phyloP scores from a whole-genome alignment of 2,888 invertebrate species.

The Diadegma fenestrale region DNA sequence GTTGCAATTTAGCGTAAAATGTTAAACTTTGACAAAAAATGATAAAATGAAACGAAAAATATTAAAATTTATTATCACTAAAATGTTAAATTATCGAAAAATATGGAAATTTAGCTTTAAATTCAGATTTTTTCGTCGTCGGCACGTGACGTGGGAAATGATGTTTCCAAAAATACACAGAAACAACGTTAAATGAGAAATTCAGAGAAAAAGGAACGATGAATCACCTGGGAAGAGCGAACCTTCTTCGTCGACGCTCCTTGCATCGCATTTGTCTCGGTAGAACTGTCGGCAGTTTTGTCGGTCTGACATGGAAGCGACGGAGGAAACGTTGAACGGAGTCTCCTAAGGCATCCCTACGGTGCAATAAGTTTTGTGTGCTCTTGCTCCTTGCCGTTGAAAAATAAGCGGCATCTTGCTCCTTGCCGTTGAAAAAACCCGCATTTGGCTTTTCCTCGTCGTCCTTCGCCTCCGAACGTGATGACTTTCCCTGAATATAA shows the following conservation, averaged over 20 bases:
- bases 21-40: too few species aligned
- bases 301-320: constrained; percentile 94
- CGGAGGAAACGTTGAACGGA: constrained; percentile 91
- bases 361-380: constrained; percentile 93
- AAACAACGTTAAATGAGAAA: neutral
- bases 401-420: too few species aligned
- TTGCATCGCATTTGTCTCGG: constrained; percentile 69
- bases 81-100: neutral
- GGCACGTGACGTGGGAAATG: constrained; percentile 34
- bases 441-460: too few species aligned
- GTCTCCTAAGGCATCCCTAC: constrained; percentile 96
- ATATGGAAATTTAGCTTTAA: neutral
- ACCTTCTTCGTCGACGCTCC: constrained; percentile 79
- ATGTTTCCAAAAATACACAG: neutral
- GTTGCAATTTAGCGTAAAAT: too few species aligned
- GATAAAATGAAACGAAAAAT: too few species aligned
- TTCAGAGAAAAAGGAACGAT: constrained; percentile 3
- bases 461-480: too few species aligned
- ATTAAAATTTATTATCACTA: too few species aligned
- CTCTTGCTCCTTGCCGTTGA: too few species aligned
- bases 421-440: constrained; percentile 84
- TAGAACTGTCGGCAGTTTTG: constrained; percentile 57
- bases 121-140: constrained; percentile 15
- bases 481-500: too few species aligned
- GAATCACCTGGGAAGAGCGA: constrained; percentile 2